These are phyloP conservation scores for Manis pentadactyla DNA, from an alignment of 2,797 vertebrate species.

Conservation along the genomic window DNA sequence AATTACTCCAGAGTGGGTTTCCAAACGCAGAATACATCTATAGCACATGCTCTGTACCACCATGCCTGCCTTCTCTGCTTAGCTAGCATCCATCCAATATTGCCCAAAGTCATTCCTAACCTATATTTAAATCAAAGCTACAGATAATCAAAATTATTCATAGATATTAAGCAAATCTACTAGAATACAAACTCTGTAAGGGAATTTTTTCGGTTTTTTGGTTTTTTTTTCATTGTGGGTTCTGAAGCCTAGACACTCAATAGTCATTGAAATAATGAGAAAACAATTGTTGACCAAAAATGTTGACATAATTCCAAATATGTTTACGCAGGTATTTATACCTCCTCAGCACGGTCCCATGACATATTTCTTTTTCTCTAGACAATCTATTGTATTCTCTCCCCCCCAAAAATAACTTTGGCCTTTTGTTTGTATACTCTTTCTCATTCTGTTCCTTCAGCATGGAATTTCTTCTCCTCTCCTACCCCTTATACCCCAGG, in stretches of 20 bases:
- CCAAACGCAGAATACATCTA: background rate
- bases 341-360: rapidly evolving
- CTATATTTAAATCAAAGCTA: background rate
- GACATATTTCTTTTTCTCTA: background rate
- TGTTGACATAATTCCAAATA: background rate
- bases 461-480: background rate
- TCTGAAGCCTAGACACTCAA: background rate
- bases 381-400: background rate
- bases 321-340: background rate
- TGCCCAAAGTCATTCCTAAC: background rate
- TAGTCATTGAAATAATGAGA: background rate
- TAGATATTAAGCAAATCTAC: background rate
- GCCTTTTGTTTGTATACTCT: background rate
- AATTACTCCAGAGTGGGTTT: constrained; percentile 57
- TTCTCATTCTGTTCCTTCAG: constrained; percentile 4
- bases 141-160: background rate
- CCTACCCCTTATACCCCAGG: too few species aligned
- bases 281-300: background rate
- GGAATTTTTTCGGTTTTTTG: background rate
- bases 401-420: background rate
- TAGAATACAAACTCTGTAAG: background rate
- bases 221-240: background rate
- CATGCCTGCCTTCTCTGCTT: background rate
- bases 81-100: background rate
- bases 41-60: background rate